phyloP scores from a whole-genome alignment of 2,888 invertebrate genomes.

The Odontothrips loti region DNA sequence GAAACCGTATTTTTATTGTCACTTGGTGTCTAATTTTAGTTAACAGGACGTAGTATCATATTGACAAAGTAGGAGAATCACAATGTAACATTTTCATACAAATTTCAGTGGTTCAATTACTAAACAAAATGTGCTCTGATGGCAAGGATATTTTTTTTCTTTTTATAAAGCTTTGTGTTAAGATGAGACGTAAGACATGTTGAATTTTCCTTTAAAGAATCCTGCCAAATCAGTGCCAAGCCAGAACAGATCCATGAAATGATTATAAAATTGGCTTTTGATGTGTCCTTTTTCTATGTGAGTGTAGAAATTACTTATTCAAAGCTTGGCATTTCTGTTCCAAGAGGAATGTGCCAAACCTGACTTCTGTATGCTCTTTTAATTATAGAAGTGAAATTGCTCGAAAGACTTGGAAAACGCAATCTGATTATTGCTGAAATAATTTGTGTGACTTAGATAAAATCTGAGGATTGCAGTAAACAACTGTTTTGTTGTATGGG shows the following conservation, averaged over 20 bases:
- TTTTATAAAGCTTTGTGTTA: background rate
- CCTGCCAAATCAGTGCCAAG: slow-evolving; percentile 20
- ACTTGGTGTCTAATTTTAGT: background rate
- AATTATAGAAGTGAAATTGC: no score
- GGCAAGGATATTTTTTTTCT: background rate
- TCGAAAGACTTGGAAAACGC: no score
- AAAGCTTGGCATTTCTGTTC: background rate
- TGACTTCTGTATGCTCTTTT: no score
- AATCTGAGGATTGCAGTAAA: no score
- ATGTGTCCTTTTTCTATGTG: background rate
- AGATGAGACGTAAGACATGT: background rate
- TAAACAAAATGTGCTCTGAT: background rate
- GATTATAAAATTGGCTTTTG: background rate
- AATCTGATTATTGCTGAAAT: no score
- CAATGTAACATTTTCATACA: no score
- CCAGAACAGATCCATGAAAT: background rate
- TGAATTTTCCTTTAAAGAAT: background rate
- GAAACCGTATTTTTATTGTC: background rate
- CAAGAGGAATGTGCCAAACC: background rate
- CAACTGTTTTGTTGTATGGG: no score
- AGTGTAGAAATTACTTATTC: no score
- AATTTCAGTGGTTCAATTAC: background rate
- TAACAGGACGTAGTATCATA: background rate
- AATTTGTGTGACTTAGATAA: no score
- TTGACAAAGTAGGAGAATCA: no score